Percentiles rank a stretch among this genome's conserved stretches.
phyloP scores from a whole-genome alignment of 2,113 vertebrate species.

The Neolamprologus falcicula region DNA sequence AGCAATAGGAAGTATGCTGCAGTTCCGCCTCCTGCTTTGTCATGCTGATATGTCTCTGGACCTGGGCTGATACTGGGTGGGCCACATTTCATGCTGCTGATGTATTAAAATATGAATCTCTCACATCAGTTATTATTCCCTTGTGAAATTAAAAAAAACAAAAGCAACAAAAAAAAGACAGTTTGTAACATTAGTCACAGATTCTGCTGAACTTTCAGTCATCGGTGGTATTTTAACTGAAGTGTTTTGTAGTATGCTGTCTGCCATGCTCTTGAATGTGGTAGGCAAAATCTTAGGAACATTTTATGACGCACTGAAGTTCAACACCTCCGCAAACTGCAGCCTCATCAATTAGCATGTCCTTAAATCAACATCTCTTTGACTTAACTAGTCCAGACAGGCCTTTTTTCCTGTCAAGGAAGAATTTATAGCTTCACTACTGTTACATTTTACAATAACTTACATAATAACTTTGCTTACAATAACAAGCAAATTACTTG shows the following conservation, averaged over 20 bases:
- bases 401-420: neutral
- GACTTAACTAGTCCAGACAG: neutral
- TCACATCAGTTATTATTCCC: neutral
- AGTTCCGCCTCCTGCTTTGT: constrained; percentile 43
- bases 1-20: constrained; percentile 44
- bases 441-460: neutral
- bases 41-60: constrained; percentile 30
- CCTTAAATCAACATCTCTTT: neutral
- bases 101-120: neutral
- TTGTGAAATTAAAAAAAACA: neutral
- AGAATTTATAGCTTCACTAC: neutral
- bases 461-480: neutral
- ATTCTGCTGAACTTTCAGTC: neutral
- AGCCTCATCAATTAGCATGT: neutral
- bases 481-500: neutral
- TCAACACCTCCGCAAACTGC: neutral
- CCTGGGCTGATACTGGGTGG: constrained; percentile 18
- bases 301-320: neutral
- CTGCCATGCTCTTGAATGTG: accelerated
- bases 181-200: neutral
- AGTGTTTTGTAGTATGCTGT: neutral
- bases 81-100: neutral
- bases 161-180: neutral
- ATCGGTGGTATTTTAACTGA: neutral
- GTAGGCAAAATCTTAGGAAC: neutral